These are phyloP conservation scores for Scytalopus superciliaris DNA, from an alignment of 2,113 vertebrate species.

Conservation along the genomic window DNA sequence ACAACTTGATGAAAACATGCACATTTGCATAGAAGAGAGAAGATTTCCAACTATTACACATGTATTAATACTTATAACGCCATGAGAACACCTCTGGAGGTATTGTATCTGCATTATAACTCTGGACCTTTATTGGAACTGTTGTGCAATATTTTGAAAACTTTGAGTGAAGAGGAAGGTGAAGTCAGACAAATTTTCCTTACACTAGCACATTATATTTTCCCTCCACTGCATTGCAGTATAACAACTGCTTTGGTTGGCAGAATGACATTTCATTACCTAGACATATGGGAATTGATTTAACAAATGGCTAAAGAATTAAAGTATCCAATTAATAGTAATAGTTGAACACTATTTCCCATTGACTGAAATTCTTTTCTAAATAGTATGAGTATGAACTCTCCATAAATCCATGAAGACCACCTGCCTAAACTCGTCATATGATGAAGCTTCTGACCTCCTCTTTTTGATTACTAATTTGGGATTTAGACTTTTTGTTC, in stretches of 20 bases:
- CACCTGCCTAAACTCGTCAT: not conserved
- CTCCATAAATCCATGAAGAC: not conserved
- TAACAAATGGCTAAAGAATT: not conserved
- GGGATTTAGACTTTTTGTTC: not conserved
- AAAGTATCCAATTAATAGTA: not conserved
- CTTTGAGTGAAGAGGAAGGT: not conserved
- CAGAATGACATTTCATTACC: conserved; percentile 44
- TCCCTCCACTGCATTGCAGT: conserved; percentile 47
- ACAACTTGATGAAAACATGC: not conserved
- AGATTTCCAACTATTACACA: not conserved
- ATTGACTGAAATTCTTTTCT: not conserved
- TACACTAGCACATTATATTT: conserved; percentile 13
- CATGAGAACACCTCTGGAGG: not conserved
- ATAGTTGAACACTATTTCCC: not conserved
- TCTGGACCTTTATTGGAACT: not conserved
- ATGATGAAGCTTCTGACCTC: not conserved
- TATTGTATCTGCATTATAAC: not conserved
- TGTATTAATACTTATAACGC: not conserved
- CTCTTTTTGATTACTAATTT: not conserved
- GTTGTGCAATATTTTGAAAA: not conserved
- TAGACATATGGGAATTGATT: conserved; percentile 16
- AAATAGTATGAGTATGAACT: not conserved
- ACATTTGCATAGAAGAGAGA: not conserved
- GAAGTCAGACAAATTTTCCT: conserved; percentile 28
- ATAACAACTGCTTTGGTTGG: conserved; percentile 33